phyloP scores from a whole-genome alignment of 2,888 invertebrate genomes.

The Scaptomyza parva region DNA sequence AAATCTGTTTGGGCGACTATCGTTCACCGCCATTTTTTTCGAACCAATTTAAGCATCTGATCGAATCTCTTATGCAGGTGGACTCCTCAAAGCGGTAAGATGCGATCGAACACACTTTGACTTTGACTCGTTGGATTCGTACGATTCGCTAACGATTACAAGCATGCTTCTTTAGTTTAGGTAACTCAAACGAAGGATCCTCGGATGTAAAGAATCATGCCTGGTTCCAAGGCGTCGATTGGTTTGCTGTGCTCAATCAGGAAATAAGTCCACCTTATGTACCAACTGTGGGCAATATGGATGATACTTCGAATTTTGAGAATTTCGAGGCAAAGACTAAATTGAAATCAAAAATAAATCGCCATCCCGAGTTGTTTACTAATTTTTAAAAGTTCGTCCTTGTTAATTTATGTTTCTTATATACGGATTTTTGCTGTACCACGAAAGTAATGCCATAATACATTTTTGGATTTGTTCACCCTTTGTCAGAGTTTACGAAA shows the following conservation, averaged over 20 bases:
- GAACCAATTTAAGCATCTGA: slow-evolving; percentile 91
- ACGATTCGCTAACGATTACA: neutral
- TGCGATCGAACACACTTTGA: too few species aligned
- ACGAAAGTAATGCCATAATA: too few species aligned
- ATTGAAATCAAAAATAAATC: slow-evolving; percentile 70
- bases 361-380: slow-evolving; percentile 75
- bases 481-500: neutral
- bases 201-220: slow-evolving; percentile 94
- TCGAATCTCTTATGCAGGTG: slow-evolving; percentile 92
- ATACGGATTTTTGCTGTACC: too few species aligned
- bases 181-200: slow-evolving; percentile 93
- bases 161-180: slow-evolving; percentile 87
- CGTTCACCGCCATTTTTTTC: slow-evolving; percentile 93
- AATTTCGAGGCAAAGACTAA: slow-evolving; percentile 47
- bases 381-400: slow-evolving; percentile 68
- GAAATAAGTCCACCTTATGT: slow-evolving; percentile 88
- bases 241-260: slow-evolving; percentile 92
- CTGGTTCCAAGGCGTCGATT: slow-evolving; percentile 94
- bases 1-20: slow-evolving; percentile 95
- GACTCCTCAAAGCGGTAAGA: slow-evolving; percentile 90
- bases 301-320: slow-evolving; percentile 90
- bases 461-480: too few species aligned
- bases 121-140: too few species aligned
- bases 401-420: slow-evolving; percentile 25
- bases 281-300: slow-evolving; percentile 86